Evolutionary conservation across 1,140 invertebrate genomes (phyloP), one percentile per base, ranked within the genome.

Genomic region (Drosophila lini): DNA sequence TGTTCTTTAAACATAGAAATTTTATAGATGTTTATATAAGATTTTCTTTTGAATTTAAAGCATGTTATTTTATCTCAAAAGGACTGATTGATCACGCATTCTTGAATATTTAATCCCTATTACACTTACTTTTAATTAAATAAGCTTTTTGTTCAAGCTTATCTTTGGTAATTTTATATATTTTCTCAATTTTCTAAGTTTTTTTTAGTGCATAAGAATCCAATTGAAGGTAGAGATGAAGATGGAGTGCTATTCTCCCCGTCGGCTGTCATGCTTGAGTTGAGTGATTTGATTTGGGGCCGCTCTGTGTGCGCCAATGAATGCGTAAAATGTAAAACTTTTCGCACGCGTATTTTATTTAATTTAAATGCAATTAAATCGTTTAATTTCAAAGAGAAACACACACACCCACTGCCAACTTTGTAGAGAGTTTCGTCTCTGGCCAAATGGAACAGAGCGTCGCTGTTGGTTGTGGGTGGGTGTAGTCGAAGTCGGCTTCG

Each of bases 311-410:
- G 67, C 81, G 62, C 59, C 74, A 71, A 59, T 84, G 78, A 74
- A 78, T 83, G 74, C 74, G 78, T 59, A 55, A 53, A 62, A 77
- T 60, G 57, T 62, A 78, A 83, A 88, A 88, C 84, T 88, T 88
- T 88, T 74, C 56, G 76, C 80, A 88, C 77, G 74, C 77, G 77
- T 59, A 80, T 84, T 88, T 83, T 65, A 88, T 88, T 88, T 78
- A 78, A 84, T 76, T 88, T 81, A 69, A 90, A 89, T 81, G 77
- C 85, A 88, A 88, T 88, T 88, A 80, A 88, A 85, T 75, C 79
- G 81, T 78, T 85, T 85, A 85, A 85, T 81, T 84, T 85, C 73
- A 85, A 84, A 84, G 81, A 84, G 81, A 65, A 80, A 80, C 67
- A 71, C 62, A 69, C 38, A 80, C 55, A 70, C 45, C 65, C 48